Evolutionary conservation across 2,113 vertebrate species (phyloP).

Genomic region (sheep (Ovis aries)): DNA sequence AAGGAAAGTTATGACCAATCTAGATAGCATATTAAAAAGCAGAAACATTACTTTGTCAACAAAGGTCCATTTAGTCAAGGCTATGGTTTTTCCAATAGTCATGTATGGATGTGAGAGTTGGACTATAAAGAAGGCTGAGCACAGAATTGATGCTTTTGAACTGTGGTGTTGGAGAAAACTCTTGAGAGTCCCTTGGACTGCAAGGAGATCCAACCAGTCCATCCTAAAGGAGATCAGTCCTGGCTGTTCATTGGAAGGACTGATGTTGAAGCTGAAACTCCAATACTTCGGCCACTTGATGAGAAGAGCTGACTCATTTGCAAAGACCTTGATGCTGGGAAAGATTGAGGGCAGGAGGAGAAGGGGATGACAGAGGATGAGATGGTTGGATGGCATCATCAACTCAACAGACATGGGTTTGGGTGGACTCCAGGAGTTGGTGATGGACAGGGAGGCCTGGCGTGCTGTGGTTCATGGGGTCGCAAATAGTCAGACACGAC

Average conservation of each 20-base stretch:
- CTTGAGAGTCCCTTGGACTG: background rate
- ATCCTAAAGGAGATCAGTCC: background rate
- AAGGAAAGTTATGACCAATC: background rate
- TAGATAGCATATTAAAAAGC: background rate
- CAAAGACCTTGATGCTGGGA: background rate
- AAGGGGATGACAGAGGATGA: background rate
- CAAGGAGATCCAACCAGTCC: background rate
- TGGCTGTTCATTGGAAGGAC: background rate
- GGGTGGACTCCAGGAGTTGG: background rate
- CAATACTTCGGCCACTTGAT: background rate
- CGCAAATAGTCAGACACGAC: background rate
- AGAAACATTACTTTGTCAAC: background rate
- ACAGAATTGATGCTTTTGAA: background rate
- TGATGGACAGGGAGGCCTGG: background rate
- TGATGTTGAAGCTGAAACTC: background rate
- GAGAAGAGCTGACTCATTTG: background rate
- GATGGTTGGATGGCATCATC: background rate
- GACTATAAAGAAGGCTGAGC: background rate
- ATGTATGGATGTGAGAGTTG: background rate
- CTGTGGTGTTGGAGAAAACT: background rate
- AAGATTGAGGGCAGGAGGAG: background rate
- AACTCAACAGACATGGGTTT: background rate
- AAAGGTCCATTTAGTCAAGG: background rate
- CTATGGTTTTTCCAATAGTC: background rate
- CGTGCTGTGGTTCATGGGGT: rapidly evolving